Evolutionary conservation across 2,797 vertebrate genomes (phyloP), one percentile per base, ranked within the genome.

Genomic region (Platyrinchus mystaceus): DNA sequence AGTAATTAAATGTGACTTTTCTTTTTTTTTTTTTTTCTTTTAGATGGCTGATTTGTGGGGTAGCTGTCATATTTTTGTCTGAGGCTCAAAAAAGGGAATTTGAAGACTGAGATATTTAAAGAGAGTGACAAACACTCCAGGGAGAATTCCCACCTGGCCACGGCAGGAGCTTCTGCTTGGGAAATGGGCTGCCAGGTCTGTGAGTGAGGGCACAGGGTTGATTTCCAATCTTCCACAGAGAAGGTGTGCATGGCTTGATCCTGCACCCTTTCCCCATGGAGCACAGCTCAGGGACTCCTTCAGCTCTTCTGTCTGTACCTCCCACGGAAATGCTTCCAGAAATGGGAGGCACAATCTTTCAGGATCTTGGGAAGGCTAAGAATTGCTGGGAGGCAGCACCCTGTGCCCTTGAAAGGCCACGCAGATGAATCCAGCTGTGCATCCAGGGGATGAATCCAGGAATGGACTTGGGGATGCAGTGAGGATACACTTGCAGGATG

Each of bases 1-100:
- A 96, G 81, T 96, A 93, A 97, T 97, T 96, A 97, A 97, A 97
- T 84, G 44, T 58, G 91, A 85, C 46, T 83, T 94, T 21, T 74
- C 46, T 46, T 53, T 64, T 93, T 77, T 77, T n/a, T n/a, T n/a
- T 43, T 44, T 79, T 67, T 93, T 83, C 24, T 80, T 85, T 92
- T 47, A 93, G 68, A 63, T 60, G 36, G 82, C 43, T 94, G 88
- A 90, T 87, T 91, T 95, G 95, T 92, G 87, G 56, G 92, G 84
- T 90, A 91, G 89, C 83, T 92, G 87, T 94, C 90, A 93, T 80
- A 68, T 80, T 96, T 93, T 94, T 55, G 23, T 95, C 62, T 59
- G 80, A 90, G 49, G 5, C 58, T 90, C 4, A 0, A 78, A 85
- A 77, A 85, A 79, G 52, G 62, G 43, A 95, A 81, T 58, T 62